A percentile compares a stretch with the other conserved stretches of the same genome.
Conservation (phyloP, 2,888 invertebrate genomes). For the Cephalotes varians region DNA sequence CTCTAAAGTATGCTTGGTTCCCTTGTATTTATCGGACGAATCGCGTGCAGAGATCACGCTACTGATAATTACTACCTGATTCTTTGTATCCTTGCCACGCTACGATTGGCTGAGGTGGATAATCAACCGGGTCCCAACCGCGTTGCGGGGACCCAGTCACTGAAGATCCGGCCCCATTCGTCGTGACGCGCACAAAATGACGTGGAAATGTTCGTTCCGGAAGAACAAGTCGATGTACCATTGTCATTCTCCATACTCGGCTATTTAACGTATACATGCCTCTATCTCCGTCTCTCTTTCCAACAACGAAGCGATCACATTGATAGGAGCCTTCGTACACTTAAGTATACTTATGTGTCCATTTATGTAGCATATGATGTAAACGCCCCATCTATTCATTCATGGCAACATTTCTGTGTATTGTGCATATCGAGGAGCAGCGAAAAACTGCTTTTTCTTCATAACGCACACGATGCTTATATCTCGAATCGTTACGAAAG, state of each 20-base stretch:
- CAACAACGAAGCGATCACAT: conserved; percentile 46
- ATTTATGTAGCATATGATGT: conserved; percentile 56
- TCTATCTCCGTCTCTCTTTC: conserved; percentile 48
- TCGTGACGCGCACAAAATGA: conserved; percentile 64
- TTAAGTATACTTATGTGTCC: conserved; percentile 60
- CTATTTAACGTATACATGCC: conserved; percentile 68
- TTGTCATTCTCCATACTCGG: conserved; percentile 76
- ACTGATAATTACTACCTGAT: conserved; percentile 58
- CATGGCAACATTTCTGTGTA: conserved; percentile 21
- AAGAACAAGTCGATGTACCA: conserved; percentile 76
- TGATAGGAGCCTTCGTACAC: conserved; percentile 58
- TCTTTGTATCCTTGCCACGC: conserved; percentile 64
- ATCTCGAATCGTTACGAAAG: neutral
- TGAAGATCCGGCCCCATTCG: conserved; percentile 83
- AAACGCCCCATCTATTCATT: conserved; percentile 63
- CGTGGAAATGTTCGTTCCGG: conserved; percentile 76
- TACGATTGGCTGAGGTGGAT: conserved; percentile 75
- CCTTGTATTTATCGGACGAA: conserved; percentile 53
- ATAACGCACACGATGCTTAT: neutral
- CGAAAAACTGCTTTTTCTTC: conserved; percentile 14
- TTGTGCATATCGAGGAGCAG: neutral
- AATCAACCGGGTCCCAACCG: conserved; percentile 73
- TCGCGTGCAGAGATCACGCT: conserved; percentile 64
- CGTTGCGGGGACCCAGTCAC: conserved; percentile 78
- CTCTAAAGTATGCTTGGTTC: conserved; percentile 39